Base-by-base conservation (phyloP, 2,888 invertebrate species). In the Xylocampa areola region DNA sequence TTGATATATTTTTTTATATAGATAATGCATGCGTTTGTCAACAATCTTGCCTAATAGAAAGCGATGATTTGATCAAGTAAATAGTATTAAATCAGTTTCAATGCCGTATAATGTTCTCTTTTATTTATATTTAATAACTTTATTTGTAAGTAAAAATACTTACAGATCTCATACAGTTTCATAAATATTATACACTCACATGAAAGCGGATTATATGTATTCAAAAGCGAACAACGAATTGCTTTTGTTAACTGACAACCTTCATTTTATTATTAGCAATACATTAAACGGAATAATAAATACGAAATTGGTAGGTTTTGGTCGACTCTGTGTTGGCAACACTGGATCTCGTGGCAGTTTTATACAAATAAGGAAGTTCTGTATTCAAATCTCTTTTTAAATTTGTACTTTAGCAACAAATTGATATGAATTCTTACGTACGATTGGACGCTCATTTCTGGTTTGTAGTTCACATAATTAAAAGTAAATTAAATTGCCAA, bases 141-240 rank as follows among this genome's bases (percentile, higher is more conserved):
- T 39, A 35, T 16, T 39, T 52, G 33, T 40, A 36, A 44, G 48
- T 54, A 73, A 81, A 85, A 87, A 78, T 83, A 83, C 85, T 85
- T 78, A 86, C 89, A 90, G 84, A 89, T 78, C 82, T 44, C 21
- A 63, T 62, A 73, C 44, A 78, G 60, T 77, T 76, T 63, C 57
- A 77, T 79, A 75, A 78, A 78, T 80, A 82, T 76, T 74, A 81
- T 84, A 91, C 88, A 90, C 80, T 81, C 88, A 91, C 90, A 83
- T 85, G 79, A 85, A 92, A 91, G 91, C 91, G 65, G 89, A 86
- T 86, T 91, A 91, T 73, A 87, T 78, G 68, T 82, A 81, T 82
- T 82, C 74, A 79, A 79, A 89, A 89, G 90, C 89, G 84, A 80
- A 86, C 82, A 82, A 85, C 80, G 75, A 85, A 90, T 90, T 91